Base-by-base conservation (phyloP, 2,113 vertebrate species). In the Entelurus aequoreus region DNA sequence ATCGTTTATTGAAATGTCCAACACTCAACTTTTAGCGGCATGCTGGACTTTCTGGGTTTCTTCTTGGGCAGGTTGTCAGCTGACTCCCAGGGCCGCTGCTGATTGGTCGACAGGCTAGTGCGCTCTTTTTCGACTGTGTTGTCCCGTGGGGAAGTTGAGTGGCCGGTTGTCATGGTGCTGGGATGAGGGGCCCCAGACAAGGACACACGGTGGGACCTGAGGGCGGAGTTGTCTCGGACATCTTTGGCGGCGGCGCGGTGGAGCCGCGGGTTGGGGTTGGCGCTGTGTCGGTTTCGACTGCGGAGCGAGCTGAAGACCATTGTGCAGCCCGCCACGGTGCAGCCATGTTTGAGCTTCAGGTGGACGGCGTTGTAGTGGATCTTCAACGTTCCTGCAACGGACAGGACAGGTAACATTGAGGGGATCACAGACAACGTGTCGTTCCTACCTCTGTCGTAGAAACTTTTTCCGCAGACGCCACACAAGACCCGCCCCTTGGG, bases 311-410 rank as follows among this genome's bases (percentile, higher is more conserved):
- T 98, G 83, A 99, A 99, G 67, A 97, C 91, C 95, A 95, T 96
- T 65, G 92, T 89, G 84, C 96, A 98, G 47, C 95, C 95, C 54
- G 92, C 84, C 14, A 98, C 92, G 4, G 95, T 98, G 76, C 96
- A 98, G 44, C 93, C 83, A 54, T 98, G 96, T 68, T 98, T 98
- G 78, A 98, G 95, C 87, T 98, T 95, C 74, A 98, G 87, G 77
- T 98, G 95, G 40, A 98, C 95, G 0, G 95, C 95, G 48, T 98
- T 98, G 81, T 97, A 94, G 83, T 99, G 96, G 74, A 98, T 99
- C 92, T 99, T 99, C 71, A 99, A 91, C 0, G 96, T 99, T 74
- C 86, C 84, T 88, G 69, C 28, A 46, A 55, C 1, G 35, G 9
- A 57, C 28, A 38, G 11, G 60, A 50, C 8, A 7, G 44, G 40